Conservation (phyloP, 2,888 invertebrate species). For the Phengaris arion region DNA sequence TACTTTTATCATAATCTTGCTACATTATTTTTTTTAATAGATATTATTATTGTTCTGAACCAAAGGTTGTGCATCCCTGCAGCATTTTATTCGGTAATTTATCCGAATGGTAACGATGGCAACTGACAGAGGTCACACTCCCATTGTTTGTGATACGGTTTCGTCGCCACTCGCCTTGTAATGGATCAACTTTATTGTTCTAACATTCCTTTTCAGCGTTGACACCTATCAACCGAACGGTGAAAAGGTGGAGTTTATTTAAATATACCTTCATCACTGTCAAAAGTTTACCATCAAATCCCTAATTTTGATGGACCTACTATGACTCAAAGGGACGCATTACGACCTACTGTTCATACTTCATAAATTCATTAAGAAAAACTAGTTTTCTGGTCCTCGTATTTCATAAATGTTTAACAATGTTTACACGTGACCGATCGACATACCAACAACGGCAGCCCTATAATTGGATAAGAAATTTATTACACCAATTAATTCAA, state of each 20-base stretch:
- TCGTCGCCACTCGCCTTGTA: constrained; percentile 79
- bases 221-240: constrained; percentile 54
- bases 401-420: neutral
- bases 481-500: constrained; percentile 20
- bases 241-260: constrained; percentile 70
- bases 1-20: too few species aligned
- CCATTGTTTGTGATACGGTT: constrained; percentile 75
- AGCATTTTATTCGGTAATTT: constrained; percentile 40
- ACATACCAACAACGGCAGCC: constrained; percentile 7
- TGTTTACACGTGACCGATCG: constrained; percentile 5
- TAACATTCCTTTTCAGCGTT: constrained; percentile 59
- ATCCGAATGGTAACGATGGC: constrained; percentile 77
- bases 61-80: neutral
- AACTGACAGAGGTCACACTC: constrained; percentile 78
- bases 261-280: constrained; percentile 42
- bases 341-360: neutral
- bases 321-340: neutral
- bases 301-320: neutral
- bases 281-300: neutral
- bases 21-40: too few species aligned
- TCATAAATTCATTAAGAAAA: neutral
- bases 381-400: neutral
- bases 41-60: neutral
- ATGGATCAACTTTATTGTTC: constrained; percentile 67
- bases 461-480: constrained; percentile 19